Evolutionary conservation across 2,888 invertebrate species (phyloP).

Genomic region (Sphaeridia pumilis): DNA sequence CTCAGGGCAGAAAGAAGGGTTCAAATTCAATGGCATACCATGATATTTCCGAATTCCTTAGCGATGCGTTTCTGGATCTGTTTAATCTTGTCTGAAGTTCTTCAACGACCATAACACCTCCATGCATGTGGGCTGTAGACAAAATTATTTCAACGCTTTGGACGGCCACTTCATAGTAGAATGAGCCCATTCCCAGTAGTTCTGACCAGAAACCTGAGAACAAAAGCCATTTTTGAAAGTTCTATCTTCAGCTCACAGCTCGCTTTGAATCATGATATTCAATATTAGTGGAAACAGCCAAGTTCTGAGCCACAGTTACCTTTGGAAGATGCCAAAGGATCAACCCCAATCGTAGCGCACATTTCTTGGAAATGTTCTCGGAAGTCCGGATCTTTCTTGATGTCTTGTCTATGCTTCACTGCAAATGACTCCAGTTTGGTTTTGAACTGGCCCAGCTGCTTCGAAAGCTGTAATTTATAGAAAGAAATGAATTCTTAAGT

Average conservation of each 20-base stretch:
- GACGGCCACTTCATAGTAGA: constrained; percentile 95
- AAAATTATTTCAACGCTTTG: constrained; percentile 97
- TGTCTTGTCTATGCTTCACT: constrained; percentile 84
- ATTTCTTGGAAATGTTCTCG: constrained; percentile 95
- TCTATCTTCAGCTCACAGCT: too few relatives aligned
- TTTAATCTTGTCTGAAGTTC: constrained; percentile 64
- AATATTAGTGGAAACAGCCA: too few relatives aligned
- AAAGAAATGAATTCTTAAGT: too few relatives aligned
- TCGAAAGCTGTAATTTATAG: constrained; percentile 68
- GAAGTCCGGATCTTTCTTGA: constrained; percentile 87
- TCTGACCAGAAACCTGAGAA: constrained; percentile 79
- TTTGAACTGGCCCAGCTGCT: constrained; percentile 85
- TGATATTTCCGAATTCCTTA: constrained; percentile 71
- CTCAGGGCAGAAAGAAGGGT: too few relatives aligned
- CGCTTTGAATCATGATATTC: too few relatives aligned
- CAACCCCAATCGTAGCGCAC: constrained; percentile 98
- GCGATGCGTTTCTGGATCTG: constrained; percentile 62
- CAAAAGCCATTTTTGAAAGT: background rate
- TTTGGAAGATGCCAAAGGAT: constrained; percentile 89
- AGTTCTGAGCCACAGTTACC: too few relatives aligned
- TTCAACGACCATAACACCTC: constrained; percentile 72
- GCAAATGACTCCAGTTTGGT: constrained; percentile 91
- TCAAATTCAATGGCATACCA: constrained; percentile 27
- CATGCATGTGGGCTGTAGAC: constrained; percentile 86
- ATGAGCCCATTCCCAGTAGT: constrained; percentile 93